These are phyloP conservation scores for Venusia cambrica DNA, from an alignment of 2,888 invertebrate genomes.

Conservation along the genomic window DNA sequence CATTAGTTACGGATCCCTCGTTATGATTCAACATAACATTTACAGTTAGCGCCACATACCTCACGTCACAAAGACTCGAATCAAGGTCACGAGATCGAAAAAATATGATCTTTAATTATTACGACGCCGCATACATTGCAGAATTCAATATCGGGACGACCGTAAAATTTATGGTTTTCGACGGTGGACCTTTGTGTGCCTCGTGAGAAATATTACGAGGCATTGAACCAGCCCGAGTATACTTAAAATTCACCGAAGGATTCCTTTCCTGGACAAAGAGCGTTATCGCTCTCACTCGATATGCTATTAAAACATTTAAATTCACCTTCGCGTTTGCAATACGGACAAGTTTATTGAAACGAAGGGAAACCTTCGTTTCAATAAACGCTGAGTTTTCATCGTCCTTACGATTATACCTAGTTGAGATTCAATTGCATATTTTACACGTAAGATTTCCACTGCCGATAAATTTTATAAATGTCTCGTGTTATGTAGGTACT, in stretches of 20 bases:
- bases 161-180: conserved; percentile 65
- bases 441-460: conserved; percentile 51
- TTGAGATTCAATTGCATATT: conserved; percentile 36
- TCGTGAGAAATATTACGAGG: conserved; percentile 57
- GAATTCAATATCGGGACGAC: conserved; percentile 62
- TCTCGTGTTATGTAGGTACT: conserved; percentile 43
- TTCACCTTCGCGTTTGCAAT: conserved; percentile 18
- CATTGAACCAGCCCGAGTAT: conserved; percentile 49
- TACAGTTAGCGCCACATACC: conserved; percentile 33
- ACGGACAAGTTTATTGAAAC: too few relatives aligned
- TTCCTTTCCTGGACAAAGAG: conserved; percentile 46
- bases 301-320: conserved; percentile 17
- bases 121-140: conserved; percentile 53
- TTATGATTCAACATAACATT: conserved; percentile 35
- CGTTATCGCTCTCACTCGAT: conserved; percentile 23
- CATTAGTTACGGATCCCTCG: too few relatives aligned
- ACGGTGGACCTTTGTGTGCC: conserved; percentile 52
- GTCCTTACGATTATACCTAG: conserved; percentile 10
- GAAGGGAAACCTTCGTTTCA: too few relatives aligned
- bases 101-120: conserved; percentile 46
- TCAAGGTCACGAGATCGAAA: conserved; percentile 45
- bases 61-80: conserved; percentile 34
- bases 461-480: conserved; percentile 31
- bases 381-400: not conserved
- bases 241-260: conserved; percentile 62